phyloP scores from a whole-genome alignment of 2,888 invertebrate species.

The Mesorhabditis belari region DNA sequence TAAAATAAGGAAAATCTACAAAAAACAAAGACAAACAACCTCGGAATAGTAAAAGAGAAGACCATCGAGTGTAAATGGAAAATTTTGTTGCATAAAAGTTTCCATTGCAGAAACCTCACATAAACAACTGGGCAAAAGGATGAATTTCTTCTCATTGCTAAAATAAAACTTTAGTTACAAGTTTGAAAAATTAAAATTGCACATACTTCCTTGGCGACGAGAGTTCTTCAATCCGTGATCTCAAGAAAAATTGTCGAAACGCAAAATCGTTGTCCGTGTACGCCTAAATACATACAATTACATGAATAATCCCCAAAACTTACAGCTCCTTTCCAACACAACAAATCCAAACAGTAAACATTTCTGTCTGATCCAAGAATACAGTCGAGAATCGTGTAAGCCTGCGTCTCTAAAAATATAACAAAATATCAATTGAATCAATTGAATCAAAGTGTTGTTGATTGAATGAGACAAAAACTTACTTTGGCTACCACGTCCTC shows the following conservation, averaged over 20 bases:
- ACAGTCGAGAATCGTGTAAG: constrained; percentile 76
- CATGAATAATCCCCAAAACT: constrained; percentile 71
- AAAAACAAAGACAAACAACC: constrained; percentile 58
- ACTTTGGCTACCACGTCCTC: constrained; percentile 61
- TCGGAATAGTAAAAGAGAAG: constrained; percentile 81
- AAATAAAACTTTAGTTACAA: no score
- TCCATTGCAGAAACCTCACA: no score
- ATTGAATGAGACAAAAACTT: not conserved
- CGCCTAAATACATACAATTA: constrained; percentile 11
- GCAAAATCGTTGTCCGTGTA: constrained; percentile 58
- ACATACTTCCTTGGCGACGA: no score
- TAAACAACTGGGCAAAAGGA: no score
- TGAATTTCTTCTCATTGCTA: no score
- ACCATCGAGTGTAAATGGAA: constrained; percentile 67
- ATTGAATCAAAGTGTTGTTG: not conserved
- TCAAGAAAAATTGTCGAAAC: constrained; percentile 78
- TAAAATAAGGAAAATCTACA: constrained; percentile 10
- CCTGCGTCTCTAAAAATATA: not conserved
- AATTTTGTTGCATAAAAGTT: constrained; percentile 22
- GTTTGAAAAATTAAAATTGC: no score
- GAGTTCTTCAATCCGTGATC: constrained; percentile 69
- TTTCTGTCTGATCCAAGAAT: constrained; percentile 65
- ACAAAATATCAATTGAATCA: constrained; percentile 1
- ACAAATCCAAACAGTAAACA: constrained; percentile 73
- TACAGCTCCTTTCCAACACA: constrained; percentile 72